Evolutionary conservation across 1,140 invertebrate genomes (phyloP), one percentile per base, ranked within the genome.

Genomic region (Patella vulgata): DNA sequence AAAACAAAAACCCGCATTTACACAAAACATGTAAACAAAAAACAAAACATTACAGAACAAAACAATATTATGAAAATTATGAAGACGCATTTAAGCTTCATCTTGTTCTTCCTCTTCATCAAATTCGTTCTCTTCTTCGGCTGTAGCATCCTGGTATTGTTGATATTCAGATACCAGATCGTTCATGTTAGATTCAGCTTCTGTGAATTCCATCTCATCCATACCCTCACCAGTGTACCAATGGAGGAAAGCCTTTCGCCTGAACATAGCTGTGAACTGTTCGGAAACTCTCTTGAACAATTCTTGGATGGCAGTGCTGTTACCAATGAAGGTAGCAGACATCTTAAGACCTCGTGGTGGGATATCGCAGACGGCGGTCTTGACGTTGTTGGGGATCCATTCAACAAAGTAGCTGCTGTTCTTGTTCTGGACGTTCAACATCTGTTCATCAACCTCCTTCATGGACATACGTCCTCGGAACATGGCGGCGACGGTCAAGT

Each of bases 321-420:
- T 82, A 89, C 88, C 52, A 60, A 86, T 73, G 74, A 96, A 96
- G 3, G 94, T 96, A 14, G 92, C 91, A 1, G 93, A 91, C 93
- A 96, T 96, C 78, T 95, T 95, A 8, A 96, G 84, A 42, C 94
- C 94, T 76, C 93, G 87, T 30, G 94, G 94, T 61, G 94, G 93
- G 77, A 96, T 96, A 81, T 96, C 94, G 83, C 94, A 96, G 21
- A 95, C 93, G 46, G 94, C 93, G n/a, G 90, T 92, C 85, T 95
- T 95, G 0, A 93, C 89, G 74, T 95, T 96, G 85, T 95, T 94
- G 5, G 93, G 93, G 76, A 95, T 95, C 93, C 93, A 96, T 86
- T 95, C 93, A 36, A 96, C 93, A 77, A 96, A 95, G 86, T 95
- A 95, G 71, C 90, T 91, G 82, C 75, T 80, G 69, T 83, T 83